phyloP scores from a whole-genome alignment of 2,797 vertebrate genomes.

The Siniperca undulata region DNA sequence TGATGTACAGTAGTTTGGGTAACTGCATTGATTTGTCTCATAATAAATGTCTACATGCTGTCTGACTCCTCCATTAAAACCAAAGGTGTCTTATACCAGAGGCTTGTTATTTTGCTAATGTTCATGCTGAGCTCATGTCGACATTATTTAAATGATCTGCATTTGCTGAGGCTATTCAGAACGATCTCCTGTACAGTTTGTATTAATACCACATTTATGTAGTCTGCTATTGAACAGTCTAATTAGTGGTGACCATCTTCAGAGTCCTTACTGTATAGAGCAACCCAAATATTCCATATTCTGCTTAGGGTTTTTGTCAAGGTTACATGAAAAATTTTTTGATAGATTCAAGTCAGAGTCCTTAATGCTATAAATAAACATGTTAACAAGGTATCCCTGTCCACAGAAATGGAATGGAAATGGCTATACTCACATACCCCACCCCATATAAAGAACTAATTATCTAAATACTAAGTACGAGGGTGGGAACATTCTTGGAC shows the following conservation, averaged over 20 bases:
- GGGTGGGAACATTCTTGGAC: too few species aligned
- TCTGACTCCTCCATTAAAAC: constrained; percentile 3
- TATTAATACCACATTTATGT: neutral
- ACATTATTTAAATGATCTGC: neutral
- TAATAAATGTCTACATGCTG: constrained; percentile 4
- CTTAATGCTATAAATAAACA: neutral
- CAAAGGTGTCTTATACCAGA: neutral
- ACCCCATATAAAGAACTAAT: neutral
- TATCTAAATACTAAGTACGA: neutral
- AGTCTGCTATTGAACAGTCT: neutral
- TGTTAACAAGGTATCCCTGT: neutral
- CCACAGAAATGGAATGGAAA: neutral
- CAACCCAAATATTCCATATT: neutral
- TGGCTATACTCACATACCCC: neutral
- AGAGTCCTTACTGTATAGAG: neutral
- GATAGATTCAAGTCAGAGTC: neutral
- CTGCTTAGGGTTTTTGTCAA: neutral
- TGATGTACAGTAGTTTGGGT: constrained; percentile 9
- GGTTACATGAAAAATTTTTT: neutral
- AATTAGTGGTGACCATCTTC: neutral
- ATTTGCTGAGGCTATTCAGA: neutral
- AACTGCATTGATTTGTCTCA: constrained; percentile 16
- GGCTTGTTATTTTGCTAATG: neutral
- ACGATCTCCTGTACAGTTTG: neutral
- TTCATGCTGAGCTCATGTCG: constrained; percentile 5